Conservation (phyloP, 2,888 invertebrate genomes). For the Monochamus alternatus region DNA sequence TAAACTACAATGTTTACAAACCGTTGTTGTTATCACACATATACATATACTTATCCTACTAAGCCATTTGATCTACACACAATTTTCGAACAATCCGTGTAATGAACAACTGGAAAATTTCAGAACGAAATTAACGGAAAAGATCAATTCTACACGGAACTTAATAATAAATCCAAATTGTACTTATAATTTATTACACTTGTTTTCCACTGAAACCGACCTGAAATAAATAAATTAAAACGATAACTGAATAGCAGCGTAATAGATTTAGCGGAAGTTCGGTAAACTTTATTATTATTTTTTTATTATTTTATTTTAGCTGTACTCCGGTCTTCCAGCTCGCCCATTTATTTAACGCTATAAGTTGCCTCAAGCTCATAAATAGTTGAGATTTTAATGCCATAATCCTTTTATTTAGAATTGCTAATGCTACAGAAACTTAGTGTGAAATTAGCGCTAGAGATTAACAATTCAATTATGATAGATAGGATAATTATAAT, state of each 20-base stretch:
- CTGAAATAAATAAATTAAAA: background rate
- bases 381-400: constrained; percentile 10
- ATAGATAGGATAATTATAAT: background rate
- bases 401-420: background rate
- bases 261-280: background rate
- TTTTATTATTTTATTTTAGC: background rate
- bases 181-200: too few relatives aligned
- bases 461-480: background rate
- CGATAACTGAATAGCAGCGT: background rate
- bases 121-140: too few relatives aligned
- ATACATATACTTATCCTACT: too few relatives aligned
- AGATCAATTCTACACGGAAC: too few relatives aligned
- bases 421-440: background rate
- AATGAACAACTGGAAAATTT: too few relatives aligned
- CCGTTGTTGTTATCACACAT: too few relatives aligned
- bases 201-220: too few relatives aligned
- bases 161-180: too few relatives aligned
- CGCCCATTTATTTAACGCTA: background rate
- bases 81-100: too few relatives aligned
- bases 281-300: background rate
- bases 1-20: too few relatives aligned
- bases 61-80: too few relatives aligned
- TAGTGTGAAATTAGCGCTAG: background rate
- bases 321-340: background rate
- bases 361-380: constrained; percentile 8